These are phyloP conservation scores for Drosophila algonquin DNA, from an alignment of 2,888 invertebrate genomes.

Conservation along the genomic window DNA sequence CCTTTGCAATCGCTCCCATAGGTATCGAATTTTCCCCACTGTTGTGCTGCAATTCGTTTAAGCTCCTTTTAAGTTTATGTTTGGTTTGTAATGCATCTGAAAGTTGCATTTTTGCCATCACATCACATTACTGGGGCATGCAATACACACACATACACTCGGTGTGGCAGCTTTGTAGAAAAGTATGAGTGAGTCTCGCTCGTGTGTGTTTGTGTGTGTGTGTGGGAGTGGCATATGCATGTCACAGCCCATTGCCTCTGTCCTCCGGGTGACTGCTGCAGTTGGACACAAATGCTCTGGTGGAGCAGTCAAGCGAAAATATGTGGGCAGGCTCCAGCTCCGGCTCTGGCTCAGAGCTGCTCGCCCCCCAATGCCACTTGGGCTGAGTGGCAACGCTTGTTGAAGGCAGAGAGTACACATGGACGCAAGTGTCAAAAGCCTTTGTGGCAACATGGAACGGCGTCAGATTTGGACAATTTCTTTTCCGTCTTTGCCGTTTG, in stretches of 20 bases:
- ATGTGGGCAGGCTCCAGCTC: constrained; percentile 44
- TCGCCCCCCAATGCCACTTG: constrained; percentile 33
- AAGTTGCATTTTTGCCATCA: constrained; percentile 46
- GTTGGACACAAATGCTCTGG: constrained; percentile 45
- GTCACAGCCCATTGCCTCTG: constrained; percentile 37
- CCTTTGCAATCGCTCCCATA: constrained; percentile 1
- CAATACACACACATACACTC: constrained; percentile 18
- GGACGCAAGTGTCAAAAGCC: constrained; percentile 62
- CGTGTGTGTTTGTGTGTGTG: constrained; percentile 19
- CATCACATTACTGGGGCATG: constrained; percentile 36
- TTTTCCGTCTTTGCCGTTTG: constrained; percentile 30
- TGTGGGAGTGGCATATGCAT: constrained; percentile 32
- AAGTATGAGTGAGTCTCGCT: background rate
- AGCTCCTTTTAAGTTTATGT: constrained; percentile 61
- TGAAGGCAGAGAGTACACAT: constrained; percentile 34
- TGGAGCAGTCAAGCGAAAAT: constrained; percentile 44
- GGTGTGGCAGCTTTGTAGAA: constrained; percentile 12
- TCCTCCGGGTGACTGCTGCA: constrained; percentile 33
- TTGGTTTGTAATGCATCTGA: constrained; percentile 57
- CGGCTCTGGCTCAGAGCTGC: constrained; percentile 19
- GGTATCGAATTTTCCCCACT: constrained; percentile 1
- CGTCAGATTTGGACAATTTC: constrained; percentile 52
- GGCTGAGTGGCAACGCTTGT: constrained; percentile 43
- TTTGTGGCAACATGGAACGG: constrained; percentile 56
- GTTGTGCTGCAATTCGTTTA: constrained; percentile 43